phyloP scores from a whole-genome alignment of 2,888 invertebrate species.

The Aelia acuminata region DNA sequence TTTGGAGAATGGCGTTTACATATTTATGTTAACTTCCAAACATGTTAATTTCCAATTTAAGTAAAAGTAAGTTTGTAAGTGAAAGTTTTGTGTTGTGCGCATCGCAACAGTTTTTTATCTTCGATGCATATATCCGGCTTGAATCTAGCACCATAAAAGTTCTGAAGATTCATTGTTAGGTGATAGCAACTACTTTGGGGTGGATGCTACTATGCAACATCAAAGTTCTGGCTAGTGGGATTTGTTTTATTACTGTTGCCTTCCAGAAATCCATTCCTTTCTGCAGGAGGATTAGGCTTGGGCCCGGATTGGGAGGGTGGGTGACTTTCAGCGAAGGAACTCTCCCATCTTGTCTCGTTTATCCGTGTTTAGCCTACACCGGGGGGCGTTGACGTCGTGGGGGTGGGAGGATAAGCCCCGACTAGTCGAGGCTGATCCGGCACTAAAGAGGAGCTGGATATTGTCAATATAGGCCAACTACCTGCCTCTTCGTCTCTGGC shows the following conservation, averaged over 20 bases:
- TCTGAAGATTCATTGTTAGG: too few relatives aligned
- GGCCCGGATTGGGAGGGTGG: not conserved
- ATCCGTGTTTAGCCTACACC: slow-evolving; percentile 24
- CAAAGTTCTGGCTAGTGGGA: not conserved
- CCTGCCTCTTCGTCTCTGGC: not conserved
- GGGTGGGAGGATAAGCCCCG: slow-evolving; percentile 15
- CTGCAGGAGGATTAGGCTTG: not conserved
- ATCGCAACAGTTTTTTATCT: too few relatives aligned
- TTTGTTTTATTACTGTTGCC: not conserved
- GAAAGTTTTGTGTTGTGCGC: too few relatives aligned
- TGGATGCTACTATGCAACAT: too few relatives aligned
- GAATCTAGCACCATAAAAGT: too few relatives aligned
- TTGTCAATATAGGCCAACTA: slow-evolving; percentile 45
- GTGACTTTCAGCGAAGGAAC: not conserved
- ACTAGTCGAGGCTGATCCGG: slow-evolving; percentile 25
- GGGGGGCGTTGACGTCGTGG: slow-evolving; percentile 40
- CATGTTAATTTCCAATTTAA: too few relatives aligned
- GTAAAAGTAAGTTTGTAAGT: too few relatives aligned
- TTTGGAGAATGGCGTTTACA: too few relatives aligned
- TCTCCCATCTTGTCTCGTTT: slow-evolving; percentile 6
- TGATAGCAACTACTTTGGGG: too few relatives aligned
- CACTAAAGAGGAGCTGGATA: slow-evolving; percentile 21
- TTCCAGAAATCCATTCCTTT: not conserved
- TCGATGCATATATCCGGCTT: too few relatives aligned
- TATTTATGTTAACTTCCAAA: too few relatives aligned